phyloP scores from a whole-genome alignment of 2,888 invertebrate species.

The Periphyllus acericola region DNA sequence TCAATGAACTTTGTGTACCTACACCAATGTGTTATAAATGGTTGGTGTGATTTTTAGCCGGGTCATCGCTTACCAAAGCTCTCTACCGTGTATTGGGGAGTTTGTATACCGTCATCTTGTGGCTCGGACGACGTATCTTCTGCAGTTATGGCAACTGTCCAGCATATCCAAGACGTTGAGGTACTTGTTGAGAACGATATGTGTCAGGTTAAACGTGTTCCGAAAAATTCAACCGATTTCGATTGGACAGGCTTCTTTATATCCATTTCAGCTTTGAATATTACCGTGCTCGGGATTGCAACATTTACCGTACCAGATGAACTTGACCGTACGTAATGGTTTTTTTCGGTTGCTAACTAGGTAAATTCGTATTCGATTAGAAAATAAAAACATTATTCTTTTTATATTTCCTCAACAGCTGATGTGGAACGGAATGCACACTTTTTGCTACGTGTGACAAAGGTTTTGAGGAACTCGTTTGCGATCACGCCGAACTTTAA shows the following conservation, averaged over 20 bases:
- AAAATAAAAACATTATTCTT: not conserved
- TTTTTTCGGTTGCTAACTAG: not conserved
- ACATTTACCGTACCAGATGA: not conserved
- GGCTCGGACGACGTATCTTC: constrained; percentile 68
- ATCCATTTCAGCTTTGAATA: not conserved
- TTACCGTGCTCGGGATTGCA: constrained; percentile 11
- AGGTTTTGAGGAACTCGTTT: constrained; percentile 66
- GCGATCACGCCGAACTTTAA: constrained; percentile 73
- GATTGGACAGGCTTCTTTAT: not conserved
- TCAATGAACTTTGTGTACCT: not conserved
- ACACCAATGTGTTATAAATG: not conserved
- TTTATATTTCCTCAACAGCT: constrained; percentile 7
- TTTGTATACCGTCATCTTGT: constrained; percentile 75
- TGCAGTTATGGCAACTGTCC: constrained; percentile 19
- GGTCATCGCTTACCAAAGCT: constrained; percentile 77
- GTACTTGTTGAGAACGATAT: constrained; percentile 62
- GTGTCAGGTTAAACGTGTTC: constrained; percentile 52
- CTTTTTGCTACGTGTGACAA: constrained; percentile 14
- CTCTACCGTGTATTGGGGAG: constrained; percentile 75
- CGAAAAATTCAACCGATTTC: constrained; percentile 24
- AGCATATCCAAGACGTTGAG: constrained; percentile 43
- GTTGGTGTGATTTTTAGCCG: constrained; percentile 69
- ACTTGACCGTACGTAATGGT: constrained; percentile 34
- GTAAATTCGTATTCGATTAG: not conserved
- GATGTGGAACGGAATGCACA: constrained; percentile 24